Percentiles rank a stretch among this genome's conserved stretches.
These are phyloP conservation scores for Microcebus jonahi DNA, from an alignment of 2,113 vertebrate genomes.

Conservation along the genomic window DNA sequence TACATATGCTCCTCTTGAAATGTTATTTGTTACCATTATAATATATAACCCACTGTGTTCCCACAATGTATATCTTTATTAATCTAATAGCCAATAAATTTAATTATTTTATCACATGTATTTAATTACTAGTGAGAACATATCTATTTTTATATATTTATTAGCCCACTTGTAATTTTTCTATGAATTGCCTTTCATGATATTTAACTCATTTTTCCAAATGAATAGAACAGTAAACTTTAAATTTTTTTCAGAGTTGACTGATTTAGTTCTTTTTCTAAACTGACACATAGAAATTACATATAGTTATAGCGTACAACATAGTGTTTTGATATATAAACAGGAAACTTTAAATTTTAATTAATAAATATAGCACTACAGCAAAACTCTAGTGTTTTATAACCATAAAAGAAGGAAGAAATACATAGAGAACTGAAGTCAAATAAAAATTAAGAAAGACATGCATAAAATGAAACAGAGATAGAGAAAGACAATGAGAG, in stretches of 20 bases:
- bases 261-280: not conserved
- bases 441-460: constrained; percentile 41
- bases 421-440: not conserved
- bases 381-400: constrained; percentile 9
- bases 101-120: constrained; percentile 28
- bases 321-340: not conserved
- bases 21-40: not conserved
- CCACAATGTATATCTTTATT: not conserved
- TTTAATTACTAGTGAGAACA: not conserved
- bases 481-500: not conserved
- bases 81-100: not conserved
- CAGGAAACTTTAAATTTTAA: constrained; percentile 13
- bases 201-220: constrained; percentile 43
- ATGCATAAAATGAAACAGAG: not conserved
- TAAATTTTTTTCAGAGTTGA: not conserved
- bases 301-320: not conserved
- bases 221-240: not conserved
- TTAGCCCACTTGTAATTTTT: not conserved
- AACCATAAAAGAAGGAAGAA: not conserved
- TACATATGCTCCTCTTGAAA: not conserved
- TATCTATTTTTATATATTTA: constrained; percentile 10
- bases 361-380: constrained; percentile 21
- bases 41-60: not conserved
- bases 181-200: not conserved
- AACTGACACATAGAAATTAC: not conserved